Evolutionary conservation across 2,113 vertebrate genomes (phyloP), one percentile per base, ranked within the genome.

Genomic region (Amphiprion percula): DNA sequence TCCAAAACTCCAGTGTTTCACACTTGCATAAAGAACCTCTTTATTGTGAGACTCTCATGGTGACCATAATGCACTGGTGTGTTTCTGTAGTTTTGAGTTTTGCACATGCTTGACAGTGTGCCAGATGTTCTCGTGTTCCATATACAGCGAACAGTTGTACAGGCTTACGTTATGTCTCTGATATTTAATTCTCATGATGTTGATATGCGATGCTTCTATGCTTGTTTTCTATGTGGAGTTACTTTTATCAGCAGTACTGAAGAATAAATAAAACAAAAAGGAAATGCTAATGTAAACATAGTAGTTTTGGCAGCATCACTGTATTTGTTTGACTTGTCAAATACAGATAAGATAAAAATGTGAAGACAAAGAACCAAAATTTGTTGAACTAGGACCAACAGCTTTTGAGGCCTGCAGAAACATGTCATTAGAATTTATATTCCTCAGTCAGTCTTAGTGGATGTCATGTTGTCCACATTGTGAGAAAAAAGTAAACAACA

Each of bases 261-360:
- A 8, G 19, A 19, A 52, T 10, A 19, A 21, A 52, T 15, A 9
- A 52, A 52, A 52, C 17, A 52, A n/a, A 52, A 19, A 1, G 30
- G 5, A 50, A 39, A 23, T 16, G n/a, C 37, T 17, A 33, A 23
- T 24, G 14, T 1, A 23, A 62, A 41, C 37, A 23, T 44, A 8
- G 23, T 68, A 37, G 16, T 49, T 71, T 71, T 41, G 24, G 14
- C 11, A 15, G 54, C 16, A 37, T 61, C 28, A 23, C 30, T 72
- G 21, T 59, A 3, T 23, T 52, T 76, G 46, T 53, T 44, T 49
- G 28, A 67, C n/a, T 71, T 76, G 26, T 62, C 39, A 72, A 47
- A 62, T 44, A 68, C 4, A 44, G n/a, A 47, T 60, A 8, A 33
- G 15, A 58, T 19, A 55, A 26, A 77, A 26, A 59, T 59, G 39